These are phyloP conservation scores for Melanotaenia boesemani DNA, from an alignment of 2,797 vertebrate species.

Conservation along the genomic window DNA sequence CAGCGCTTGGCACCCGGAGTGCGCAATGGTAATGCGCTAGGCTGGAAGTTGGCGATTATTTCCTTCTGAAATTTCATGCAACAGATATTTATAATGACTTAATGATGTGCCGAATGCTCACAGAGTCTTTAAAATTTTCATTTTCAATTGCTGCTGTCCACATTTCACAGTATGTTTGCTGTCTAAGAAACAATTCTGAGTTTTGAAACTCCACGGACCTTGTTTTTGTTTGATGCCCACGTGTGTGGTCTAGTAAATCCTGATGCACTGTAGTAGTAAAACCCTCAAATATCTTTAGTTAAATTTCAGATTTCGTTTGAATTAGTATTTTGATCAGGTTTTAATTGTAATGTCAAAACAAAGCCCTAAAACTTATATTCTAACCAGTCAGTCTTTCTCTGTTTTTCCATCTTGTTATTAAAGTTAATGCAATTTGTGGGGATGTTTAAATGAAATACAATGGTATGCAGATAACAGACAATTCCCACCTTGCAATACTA, in stretches of 20 bases:
- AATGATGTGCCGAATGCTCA: background rate
- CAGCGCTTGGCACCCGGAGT: conserved; percentile 36
- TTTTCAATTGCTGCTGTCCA: background rate
- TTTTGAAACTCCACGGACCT: background rate
- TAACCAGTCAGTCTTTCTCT: background rate
- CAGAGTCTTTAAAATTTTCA: background rate
- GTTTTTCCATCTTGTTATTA: background rate
- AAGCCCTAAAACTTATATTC: background rate
- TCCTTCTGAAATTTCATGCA: background rate
- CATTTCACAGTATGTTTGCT: background rate
- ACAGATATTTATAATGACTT: background rate
- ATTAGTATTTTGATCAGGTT: background rate
- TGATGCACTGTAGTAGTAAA: background rate
- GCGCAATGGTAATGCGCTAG: conserved; percentile 29
- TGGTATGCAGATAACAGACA: background rate
- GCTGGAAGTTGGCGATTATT: background rate
- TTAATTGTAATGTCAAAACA: background rate
- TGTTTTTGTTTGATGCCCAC: background rate
- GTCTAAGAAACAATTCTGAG: background rate
- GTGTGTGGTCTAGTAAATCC: conserved; percentile 1
- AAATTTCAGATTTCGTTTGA: background rate
- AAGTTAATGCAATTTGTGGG: conserved; percentile 12
- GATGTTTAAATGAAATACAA: background rate
- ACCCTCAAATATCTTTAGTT: background rate
- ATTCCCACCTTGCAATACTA: background rate